These are phyloP conservation scores for Phodopus roborovskii DNA, from an alignment of 2,113 vertebrate species.

Conservation along the genomic window DNA sequence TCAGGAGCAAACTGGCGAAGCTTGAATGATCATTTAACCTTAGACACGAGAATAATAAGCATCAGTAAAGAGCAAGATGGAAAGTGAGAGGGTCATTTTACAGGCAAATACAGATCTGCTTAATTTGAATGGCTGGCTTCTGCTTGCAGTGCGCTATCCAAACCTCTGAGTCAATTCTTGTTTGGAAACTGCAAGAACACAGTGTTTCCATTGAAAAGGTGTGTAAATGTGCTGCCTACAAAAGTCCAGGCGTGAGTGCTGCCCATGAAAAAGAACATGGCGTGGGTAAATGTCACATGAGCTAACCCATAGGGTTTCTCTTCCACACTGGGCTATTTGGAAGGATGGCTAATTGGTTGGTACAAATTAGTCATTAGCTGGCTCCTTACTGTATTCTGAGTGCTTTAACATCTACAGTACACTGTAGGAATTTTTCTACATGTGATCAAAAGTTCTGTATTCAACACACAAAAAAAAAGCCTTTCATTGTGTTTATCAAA, in stretches of 20 bases:
- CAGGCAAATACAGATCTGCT: slow-evolving; percentile 61
- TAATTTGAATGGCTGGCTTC: slow-evolving; percentile 72
- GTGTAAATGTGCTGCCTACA: neutral
- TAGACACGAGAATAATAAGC: slow-evolving; percentile 50
- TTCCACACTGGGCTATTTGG: neutral
- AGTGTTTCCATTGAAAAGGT: slow-evolving; percentile 18
- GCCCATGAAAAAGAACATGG: neutral
- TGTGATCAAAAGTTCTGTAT: neutral
- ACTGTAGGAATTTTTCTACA: neutral
- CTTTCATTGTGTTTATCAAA: neutral
- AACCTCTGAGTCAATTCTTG: slow-evolving; percentile 40
- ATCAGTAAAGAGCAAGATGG: slow-evolving; percentile 45
- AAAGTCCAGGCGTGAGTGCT: neutral
- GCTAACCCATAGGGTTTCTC: neutral
- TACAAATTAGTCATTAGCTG: slow-evolving; percentile 19
- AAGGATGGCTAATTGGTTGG: neutral
- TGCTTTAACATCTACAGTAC: neutral
- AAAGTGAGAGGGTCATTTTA: slow-evolving; percentile 50
- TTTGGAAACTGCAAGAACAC: slow-evolving; percentile 47
- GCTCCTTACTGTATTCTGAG: neutral
- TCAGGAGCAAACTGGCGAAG: slow-evolving; percentile 19
- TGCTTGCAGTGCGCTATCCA: slow-evolving; percentile 62
- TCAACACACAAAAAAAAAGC: neutral
- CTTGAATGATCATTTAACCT: slow-evolving; percentile 58
- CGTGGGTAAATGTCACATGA: neutral